phyloP scores from a whole-genome alignment of 1,140 invertebrate genomes.

The Calephelis nemesis region DNA sequence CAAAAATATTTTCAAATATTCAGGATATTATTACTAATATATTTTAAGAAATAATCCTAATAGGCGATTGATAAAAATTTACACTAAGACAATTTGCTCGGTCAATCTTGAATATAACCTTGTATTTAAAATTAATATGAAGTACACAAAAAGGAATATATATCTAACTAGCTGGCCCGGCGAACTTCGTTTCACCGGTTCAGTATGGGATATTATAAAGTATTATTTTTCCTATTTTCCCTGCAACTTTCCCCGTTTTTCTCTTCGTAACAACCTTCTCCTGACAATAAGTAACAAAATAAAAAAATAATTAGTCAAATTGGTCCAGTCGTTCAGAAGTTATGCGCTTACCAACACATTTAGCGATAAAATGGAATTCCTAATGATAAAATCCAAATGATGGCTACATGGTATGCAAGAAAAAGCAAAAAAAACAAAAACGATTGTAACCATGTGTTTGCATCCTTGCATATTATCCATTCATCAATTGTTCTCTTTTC shows the following conservation, averaged over 20 bases:
- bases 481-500: too few relatives aligned
- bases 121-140: not conserved
- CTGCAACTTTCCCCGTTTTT: too few relatives aligned
- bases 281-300: too few relatives aligned
- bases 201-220: too few relatives aligned
- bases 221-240: too few relatives aligned
- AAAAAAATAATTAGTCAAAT: too few relatives aligned
- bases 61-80: not conserved
- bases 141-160: not conserved
- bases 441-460: not conserved
- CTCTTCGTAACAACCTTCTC: too few relatives aligned
- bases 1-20: too few relatives aligned
- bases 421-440: not conserved
- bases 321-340: too few relatives aligned
- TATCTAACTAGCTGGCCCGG: not conserved
- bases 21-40: not conserved
- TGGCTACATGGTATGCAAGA: not conserved
- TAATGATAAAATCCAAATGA: not conserved
- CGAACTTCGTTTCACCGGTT: too few relatives aligned
- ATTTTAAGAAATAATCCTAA: not conserved
- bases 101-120: not conserved
- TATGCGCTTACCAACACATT: too few relatives aligned
- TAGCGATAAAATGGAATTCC: not conserved
- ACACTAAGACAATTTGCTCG: constrained; percentile 4
- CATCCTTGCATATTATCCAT: too few relatives aligned